A percentile compares a stretch with the other conserved stretches of the same genome.
Conservation (phyloP, 1,140 invertebrate genomes). For the Sitophilus oryzae region DNA sequence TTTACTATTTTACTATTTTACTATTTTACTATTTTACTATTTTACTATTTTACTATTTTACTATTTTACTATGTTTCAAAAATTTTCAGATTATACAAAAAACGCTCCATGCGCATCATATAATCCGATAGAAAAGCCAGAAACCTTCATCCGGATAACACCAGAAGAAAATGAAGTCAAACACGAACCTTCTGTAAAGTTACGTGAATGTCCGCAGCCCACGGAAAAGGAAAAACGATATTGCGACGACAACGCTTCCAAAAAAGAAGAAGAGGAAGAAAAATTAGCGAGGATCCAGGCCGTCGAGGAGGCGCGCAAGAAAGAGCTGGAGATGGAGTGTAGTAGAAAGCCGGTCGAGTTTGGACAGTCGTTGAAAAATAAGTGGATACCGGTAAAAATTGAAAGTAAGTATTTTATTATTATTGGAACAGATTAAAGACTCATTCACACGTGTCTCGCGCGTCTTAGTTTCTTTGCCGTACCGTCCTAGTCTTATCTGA, state of each 20-base stretch:
- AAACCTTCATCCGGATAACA: background rate
- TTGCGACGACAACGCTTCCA: background rate
- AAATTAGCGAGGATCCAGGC: background rate
- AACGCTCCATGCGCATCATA: background rate
- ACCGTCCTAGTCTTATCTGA: too few species aligned
- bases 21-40: too few species aligned
- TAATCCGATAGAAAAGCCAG: background rate
- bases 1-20: too few species aligned
- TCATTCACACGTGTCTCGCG: too few species aligned
- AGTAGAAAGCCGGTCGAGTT: background rate
- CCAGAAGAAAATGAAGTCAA: background rate
- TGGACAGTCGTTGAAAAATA: background rate
- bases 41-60: too few species aligned
- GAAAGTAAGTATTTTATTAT: slow-evolving; percentile 4
- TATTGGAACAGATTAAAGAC: too few species aligned
- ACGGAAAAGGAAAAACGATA: background rate
- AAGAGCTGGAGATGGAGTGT: background rate
- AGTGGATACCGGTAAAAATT: slow-evolving; percentile 11
- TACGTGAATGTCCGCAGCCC: background rate
- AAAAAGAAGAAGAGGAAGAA: background rate
- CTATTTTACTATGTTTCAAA: too few species aligned
- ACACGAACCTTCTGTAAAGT: too few species aligned
- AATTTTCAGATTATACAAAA: background rate
- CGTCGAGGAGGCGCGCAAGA: background rate
- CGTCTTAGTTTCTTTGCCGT: background rate